phyloP scores from a whole-genome alignment of 2,113 vertebrate species.

The Pygoscelis antarcticus region DNA sequence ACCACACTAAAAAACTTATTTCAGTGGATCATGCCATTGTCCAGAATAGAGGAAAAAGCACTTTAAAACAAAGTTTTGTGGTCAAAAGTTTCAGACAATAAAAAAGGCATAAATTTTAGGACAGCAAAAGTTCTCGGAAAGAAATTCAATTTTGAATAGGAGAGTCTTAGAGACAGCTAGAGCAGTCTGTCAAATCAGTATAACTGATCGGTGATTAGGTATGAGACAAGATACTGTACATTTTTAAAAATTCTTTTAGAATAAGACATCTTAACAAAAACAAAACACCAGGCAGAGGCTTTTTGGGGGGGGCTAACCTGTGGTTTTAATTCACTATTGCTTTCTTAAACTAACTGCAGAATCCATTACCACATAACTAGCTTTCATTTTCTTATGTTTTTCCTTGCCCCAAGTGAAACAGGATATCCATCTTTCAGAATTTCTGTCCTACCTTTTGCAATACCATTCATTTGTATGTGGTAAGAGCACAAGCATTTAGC shows the following conservation, averaged over 20 bases:
- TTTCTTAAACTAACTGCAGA: not conserved
- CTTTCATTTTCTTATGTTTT: constrained; percentile 45
- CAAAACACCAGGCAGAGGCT: not conserved
- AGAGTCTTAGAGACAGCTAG: not conserved
- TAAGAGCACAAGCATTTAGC: not conserved
- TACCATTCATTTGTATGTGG: constrained; percentile 19
- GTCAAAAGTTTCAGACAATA: not conserved
- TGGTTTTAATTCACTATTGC: constrained; percentile 8
- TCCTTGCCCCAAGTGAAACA: constrained; percentile 33
- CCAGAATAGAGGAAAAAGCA: not conserved
- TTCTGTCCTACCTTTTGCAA: constrained; percentile 72
- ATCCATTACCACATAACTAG: constrained; percentile 2
- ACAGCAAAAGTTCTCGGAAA: not conserved
- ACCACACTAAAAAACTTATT: not conserved
- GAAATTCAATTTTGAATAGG: not conserved
- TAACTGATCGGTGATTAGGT: not conserved
- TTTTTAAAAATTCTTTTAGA: not conserved
- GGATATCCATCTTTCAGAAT: constrained; percentile 65
- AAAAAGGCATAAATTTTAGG: not conserved
- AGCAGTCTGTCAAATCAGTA: not conserved
- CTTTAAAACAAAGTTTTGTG: not conserved
- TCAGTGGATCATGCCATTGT: not conserved
- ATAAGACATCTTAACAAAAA: not conserved
- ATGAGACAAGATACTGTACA: not conserved
- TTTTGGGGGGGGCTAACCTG: not conserved